Conservation (phyloP, 2,113 vertebrate genomes). For the Aldabrachelys gigantea region DNA sequence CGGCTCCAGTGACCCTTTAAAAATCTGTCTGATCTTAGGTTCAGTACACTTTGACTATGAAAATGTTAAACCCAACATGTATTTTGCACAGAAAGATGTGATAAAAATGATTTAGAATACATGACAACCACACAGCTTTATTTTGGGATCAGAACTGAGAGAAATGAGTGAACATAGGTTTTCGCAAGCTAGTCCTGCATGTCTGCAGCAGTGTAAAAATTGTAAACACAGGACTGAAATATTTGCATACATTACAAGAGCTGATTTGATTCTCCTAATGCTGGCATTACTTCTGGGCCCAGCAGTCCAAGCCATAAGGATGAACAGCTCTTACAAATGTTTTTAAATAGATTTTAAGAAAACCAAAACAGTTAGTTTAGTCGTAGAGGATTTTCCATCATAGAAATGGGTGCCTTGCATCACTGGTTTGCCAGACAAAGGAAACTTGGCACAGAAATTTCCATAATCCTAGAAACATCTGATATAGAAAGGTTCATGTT, state of each 20-base stretch:
- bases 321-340: neutral
- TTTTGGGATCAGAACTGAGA: neutral
- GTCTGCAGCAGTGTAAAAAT: neutral
- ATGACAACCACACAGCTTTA: neutral
- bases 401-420: neutral
- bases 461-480: neutral
- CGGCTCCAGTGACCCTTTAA: neutral
- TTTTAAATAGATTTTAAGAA: neutral
- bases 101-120: neutral
- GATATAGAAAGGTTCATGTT: neutral
- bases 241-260: neutral
- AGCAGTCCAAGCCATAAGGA: neutral
- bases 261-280: neutral
- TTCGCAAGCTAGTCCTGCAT: neutral
- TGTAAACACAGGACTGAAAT: neutral
- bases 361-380: neutral
- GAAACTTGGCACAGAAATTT: neutral
- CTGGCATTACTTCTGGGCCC: neutral
- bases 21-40: neutral
- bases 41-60: neutral
- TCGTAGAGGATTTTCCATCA: neutral
- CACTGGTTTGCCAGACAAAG: neutral
- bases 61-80: neutral
- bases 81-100: neutral
- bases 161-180: rapidly evolving